phyloP scores from a whole-genome alignment of 2,113 vertebrate genomes.

The Rallus limicola region DNA sequence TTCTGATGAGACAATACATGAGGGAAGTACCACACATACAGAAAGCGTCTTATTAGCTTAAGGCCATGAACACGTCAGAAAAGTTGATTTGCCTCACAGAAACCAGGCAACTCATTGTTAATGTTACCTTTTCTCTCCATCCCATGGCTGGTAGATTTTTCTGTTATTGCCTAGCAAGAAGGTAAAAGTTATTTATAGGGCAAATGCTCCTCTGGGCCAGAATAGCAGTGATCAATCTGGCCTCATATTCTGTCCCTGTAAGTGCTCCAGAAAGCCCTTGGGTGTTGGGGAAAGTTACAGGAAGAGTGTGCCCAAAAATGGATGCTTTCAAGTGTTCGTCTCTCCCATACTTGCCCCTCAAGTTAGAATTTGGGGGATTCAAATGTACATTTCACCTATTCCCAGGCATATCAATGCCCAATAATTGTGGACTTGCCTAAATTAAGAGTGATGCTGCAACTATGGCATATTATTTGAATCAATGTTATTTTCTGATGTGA shows the following conservation, averaged over 20 bases:
- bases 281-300: neutral
- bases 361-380: neutral
- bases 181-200: neutral
- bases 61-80: neutral
- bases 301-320: neutral
- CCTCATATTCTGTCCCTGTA: neutral
- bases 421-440: neutral
- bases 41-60: neutral
- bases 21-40: neutral
- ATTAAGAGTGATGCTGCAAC: neutral
- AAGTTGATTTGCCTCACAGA: neutral
- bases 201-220: neutral
- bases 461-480: neutral
- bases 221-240: accelerated
- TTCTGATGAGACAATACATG: neutral
- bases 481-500: neutral
- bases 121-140: neutral
- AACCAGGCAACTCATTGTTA: neutral
- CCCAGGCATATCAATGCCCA: neutral
- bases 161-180: neutral
- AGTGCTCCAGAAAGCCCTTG: neutral
- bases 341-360: neutral
- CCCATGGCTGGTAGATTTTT: neutral
- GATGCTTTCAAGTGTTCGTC: neutral
- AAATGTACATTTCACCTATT: neutral